Evolutionary conservation across 1,140 invertebrate genomes (phyloP).

Genomic region (Temnothorax longispinosus): DNA sequence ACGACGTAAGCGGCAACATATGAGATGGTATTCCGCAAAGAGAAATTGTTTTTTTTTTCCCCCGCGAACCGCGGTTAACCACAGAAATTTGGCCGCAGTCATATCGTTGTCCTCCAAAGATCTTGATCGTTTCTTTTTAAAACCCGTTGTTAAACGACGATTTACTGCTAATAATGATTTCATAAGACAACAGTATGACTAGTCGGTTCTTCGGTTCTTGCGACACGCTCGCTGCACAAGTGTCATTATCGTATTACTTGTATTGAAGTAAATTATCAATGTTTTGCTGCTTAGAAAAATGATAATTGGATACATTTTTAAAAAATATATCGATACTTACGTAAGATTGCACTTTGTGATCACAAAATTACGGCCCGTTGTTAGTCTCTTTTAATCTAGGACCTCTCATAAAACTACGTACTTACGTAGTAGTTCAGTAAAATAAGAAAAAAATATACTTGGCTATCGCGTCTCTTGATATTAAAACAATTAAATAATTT

Average conservation of each 20-base stretch:
- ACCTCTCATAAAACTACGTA: background rate
- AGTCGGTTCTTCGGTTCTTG: background rate
- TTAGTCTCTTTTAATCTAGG: background rate
- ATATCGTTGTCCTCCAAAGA: conserved; percentile 14
- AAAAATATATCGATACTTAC: background rate
- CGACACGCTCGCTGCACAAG: background rate
- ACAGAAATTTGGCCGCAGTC: conserved; percentile 11
- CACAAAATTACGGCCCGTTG: background rate
- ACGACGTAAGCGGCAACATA: background rate
- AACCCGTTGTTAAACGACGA: conserved; percentile 7
- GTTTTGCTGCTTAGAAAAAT: background rate
- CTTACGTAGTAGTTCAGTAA: background rate
- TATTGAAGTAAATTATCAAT: conserved; percentile 13
- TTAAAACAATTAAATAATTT: too few species aligned
- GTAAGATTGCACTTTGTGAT: background rate
- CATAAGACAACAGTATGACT: conserved; percentile 13
- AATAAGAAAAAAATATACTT: background rate
- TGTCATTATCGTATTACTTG: conserved; percentile 24
- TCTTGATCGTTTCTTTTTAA: conserved; percentile 24
- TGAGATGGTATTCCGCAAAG: background rate
- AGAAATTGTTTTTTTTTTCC: background rate
- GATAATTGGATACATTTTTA: background rate
- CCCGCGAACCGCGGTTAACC: background rate
- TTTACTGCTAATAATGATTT: conserved; percentile 45
- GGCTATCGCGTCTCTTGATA: background rate